Evolutionary conservation across 1,140 invertebrate species (phyloP).

Genomic region (Psix sp.): DNA sequence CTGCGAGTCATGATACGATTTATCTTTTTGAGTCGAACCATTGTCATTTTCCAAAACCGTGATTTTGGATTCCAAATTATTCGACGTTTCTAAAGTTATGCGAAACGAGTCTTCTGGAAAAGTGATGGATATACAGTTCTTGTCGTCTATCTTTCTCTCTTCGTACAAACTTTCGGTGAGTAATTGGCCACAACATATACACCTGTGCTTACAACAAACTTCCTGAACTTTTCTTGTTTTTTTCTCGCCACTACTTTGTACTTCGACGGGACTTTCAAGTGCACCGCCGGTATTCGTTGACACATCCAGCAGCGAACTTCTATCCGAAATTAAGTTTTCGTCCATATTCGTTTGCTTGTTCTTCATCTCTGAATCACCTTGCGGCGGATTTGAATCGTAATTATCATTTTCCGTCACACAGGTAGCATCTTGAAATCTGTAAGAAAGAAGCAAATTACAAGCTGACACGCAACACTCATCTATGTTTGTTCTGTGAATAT

Average conservation of each 20-base stretch:
- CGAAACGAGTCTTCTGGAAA: slow-evolving; percentile 66
- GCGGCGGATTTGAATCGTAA: slow-evolving; percentile 33
- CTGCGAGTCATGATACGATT: slow-evolving; percentile 38
- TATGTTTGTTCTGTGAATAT: neutral
- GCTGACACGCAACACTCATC: no score
- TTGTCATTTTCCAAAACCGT: slow-evolving; percentile 58
- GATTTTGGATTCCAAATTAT: slow-evolving; percentile 65
- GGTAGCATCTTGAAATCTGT: slow-evolving; percentile 59
- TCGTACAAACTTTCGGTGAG: slow-evolving; percentile 4
- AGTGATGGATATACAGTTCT: slow-evolving; percentile 67
- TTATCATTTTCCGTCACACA: slow-evolving; percentile 56
- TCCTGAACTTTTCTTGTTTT: neutral
- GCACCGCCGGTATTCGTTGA: neutral
- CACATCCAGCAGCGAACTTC: neutral
- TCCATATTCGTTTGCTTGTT: slow-evolving; percentile 44
- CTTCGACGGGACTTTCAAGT: neutral
- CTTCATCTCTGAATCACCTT: slow-evolving; percentile 59
- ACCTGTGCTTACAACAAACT: slow-evolving; percentile 8
- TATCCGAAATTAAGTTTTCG: slow-evolving; percentile 28
- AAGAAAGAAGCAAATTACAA: no score
- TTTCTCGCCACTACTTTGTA: slow-evolving; percentile 8
- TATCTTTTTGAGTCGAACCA: neutral
- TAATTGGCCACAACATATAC: slow-evolving; percentile 7
- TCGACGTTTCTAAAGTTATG: slow-evolving; percentile 68
- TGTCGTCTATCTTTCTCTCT: slow-evolving; percentile 31